Evolutionary conservation across 2,888 invertebrate species (phyloP), one percentile per base, ranked within the genome.

Genomic region (Diarsia brunnea): DNA sequence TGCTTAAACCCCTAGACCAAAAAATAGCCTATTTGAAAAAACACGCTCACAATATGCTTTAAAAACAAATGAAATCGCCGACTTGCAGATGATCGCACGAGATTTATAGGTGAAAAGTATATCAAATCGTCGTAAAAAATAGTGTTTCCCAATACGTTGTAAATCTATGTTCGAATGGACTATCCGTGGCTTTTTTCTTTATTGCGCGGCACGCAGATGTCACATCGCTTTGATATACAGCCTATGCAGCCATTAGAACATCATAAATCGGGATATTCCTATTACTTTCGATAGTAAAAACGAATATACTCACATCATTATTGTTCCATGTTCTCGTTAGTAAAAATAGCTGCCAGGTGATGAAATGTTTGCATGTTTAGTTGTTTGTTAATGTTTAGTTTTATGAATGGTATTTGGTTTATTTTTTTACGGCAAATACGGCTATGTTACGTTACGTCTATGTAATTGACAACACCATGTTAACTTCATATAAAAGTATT

Each of bases 81-180:
- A 61, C 47, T 76, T 79, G 61, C 69, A 69, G 49, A 78, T 66
- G 53, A 69, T 67, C 45, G 38, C 55, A 12, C 7, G 55, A 73
- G 65, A 73, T 80, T 78, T 83, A 78, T 83, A 68, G 31, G 47
- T 67, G 65, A 73, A 84, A 65, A 67, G 80, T 58, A 68, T 81
- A 75, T 75, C 49, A 70, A 79, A 80, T 75, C 75, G 55, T 69
- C 60, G 67, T 66, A 77, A 73, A 80, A 75, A 65, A 73, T 38
- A 43, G 51, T 80, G 49, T 67, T 69, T 49, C 47, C 72, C 64
- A 77, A 68, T 73, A 83, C 77, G 85, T 82, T 77, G 77, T 85
- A 85, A 85, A 83, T 83, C 78, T 85, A 82, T 82, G 79, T 85
- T 78, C 70, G 72, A 84, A 84, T 78, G 86, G 84, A 79, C 82